Evolutionary conservation across 2,797 vertebrate species (phyloP).

Genomic region (Semaprochilodus insignis): DNA sequence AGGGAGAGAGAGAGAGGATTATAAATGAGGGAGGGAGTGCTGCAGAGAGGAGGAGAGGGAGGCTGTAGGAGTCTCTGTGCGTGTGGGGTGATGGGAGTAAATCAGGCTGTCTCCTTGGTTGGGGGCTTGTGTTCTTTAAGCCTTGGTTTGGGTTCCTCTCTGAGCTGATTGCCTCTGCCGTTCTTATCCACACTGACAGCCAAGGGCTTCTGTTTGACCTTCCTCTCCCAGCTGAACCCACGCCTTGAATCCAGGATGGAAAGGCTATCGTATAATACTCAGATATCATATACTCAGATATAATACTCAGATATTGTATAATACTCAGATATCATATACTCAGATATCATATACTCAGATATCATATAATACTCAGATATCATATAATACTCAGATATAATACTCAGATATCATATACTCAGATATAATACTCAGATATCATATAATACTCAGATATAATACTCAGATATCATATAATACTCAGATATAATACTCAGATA

Average conservation of each 20-base stretch:
- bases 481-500: no score
- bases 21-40: not conserved
- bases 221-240: not conserved
- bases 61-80: not conserved
- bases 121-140: not conserved
- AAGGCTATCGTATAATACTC: no score
- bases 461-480: no score
- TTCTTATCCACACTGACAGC: not conserved
- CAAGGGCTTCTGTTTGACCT: not conserved
- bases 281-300: no score
- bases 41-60: not conserved
- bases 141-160: not conserved
- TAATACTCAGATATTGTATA: no score
- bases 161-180: not conserved
- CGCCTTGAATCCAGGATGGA: not conserved
- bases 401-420: no score
- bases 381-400: no score
- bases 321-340: no score
- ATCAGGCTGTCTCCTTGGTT: not conserved
- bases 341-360: no score
- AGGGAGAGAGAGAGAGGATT: not conserved
- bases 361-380: no score
- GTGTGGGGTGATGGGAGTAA: not conserved
- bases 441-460: no score
- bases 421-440: no score